Evolutionary conservation across 2,797 vertebrate species (phyloP), one percentile per base, ranked within the genome.

Genomic region (Onychomys leucogaster): DNA sequence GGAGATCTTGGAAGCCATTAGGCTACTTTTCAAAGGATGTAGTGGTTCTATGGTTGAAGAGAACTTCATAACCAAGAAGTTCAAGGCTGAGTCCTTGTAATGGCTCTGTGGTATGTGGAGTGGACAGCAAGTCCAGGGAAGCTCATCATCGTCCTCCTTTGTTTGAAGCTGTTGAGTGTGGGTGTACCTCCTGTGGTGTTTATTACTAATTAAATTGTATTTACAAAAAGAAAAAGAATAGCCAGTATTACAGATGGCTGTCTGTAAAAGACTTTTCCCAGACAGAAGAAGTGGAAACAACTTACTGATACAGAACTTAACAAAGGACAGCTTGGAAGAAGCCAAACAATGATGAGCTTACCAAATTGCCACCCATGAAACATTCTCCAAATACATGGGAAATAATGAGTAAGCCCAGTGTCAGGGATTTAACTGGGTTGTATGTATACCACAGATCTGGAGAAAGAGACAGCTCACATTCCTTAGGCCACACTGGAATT

Each of bases 331-430:
- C 86, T 96, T 97, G 63, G 65, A 95, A 89, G 88, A 97, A 95
- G 37, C 37, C 90, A 94, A 95, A 92, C n/a, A 96, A 90, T 80
- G 93, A 94, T 93, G 93, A 95, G 57, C 89, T 97, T 94, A 97
- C 61, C 96, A 94, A 97, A 97, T 94, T 96, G 87, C 96, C 95
- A 95, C 96, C 96, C 92, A 97, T 37, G 55, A 94, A 96, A 96
- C 84, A 65, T 88, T 97, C 84, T 97, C 57, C 88, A 96, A 97
- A 77, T 89, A 94, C 81, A 91, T 80, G 87, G 92, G 89, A 85
- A 55, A 92, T 86, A 93, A 91, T 97, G 95, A 94, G 85, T 97
- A 95, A 97, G 82, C n/a, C 85, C n/a, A 49, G 57, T 73, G 75
- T 83, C 94, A 93, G 69, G 81, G 82, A 95, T 63, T 91, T 49